Base-by-base conservation (phyloP, 1,140 invertebrate species). In the Heliconius congener region DNA sequence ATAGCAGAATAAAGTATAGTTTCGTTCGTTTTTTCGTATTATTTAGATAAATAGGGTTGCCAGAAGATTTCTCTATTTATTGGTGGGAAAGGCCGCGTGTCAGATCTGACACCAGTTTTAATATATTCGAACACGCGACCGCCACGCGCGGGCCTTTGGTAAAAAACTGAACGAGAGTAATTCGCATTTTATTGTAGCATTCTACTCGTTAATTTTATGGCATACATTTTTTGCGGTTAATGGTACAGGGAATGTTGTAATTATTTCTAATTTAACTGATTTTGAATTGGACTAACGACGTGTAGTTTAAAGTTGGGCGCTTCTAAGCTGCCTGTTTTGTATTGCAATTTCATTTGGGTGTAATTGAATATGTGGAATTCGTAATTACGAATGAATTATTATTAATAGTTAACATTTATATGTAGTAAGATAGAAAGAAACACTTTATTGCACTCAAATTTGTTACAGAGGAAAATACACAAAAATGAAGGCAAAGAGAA, bases 101-200 rank as follows among this genome's bases (percentile, higher is more conserved):
- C 92, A 91, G 85, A 80, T 92, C 91, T 93, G 91, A 94, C 93
- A 94, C 93, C 89, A 93, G 91, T 93, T 94, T 93, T 94, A 94
- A 94, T 94, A 94, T 93, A 93, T 92, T 88, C 78, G 74, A 85
- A 76, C 93, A 85, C 92, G 93, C 90, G 93, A 1, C 81, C 0
- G 83, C 39, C 93, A 92, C 93, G 92, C 85, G 92, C 46, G 19
- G 0, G 73, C 73, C 93, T 93, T 94, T 93, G 93, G 90, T 92
- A 94, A 94, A 94, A 94, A 94, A 93, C 89, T 93, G 88, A 81
- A 90, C 86, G 85, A 79, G 57, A 82, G 88, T 91, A 92, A 94
- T 93, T 90, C 92, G 86, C 88, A 83, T 94, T 93, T 93, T 93
- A 94, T 93, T 93, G 91, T 86, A 82, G 82, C 87, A 91, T 91